Base-by-base conservation (phyloP, 2,888 invertebrate genomes). In the Zelleria hepariella region DNA sequence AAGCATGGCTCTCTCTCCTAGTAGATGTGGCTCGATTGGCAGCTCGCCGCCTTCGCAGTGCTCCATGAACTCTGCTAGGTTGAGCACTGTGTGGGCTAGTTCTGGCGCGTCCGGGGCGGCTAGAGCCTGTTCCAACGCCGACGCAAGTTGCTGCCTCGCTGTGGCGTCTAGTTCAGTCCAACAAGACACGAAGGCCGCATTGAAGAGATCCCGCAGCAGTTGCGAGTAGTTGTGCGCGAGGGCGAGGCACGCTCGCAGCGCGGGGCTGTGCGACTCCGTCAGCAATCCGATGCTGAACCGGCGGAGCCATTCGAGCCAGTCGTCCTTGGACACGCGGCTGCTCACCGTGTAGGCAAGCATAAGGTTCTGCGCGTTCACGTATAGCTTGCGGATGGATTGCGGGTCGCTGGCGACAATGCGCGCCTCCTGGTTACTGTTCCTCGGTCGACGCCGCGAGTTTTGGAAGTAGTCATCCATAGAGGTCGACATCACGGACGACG, bases 21-120 rank as follows among this genome's bases (percentile, higher is more conserved):
- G 85, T 57, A 98, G 83, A 61, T 95, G 94, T 0, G 95, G 93
- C 62, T 97, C 94, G 62, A 99, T 91, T 0, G 98, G 98, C 63
- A 99, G 83, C 0, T 98, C 95, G 24, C 98, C 98, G 73, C 96
- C 95, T 73, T 99, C 99, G 72, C 98, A 99, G 75, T 99, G 99
- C 72, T 99, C 99, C 98, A 99, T 98, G 73, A 99, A 99, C 80
- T 99, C 99, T 0, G 98, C 98, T 63, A 99, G 88, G 86, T 99
- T 99, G 15, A 99, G 90, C 62, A 99, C 95, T 0, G 98, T 97
- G 73, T 98, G 98, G 0, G 98, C 98, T 53, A 98, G 94, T 78
- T 99, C 98, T 0, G 98, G 97, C 59, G 98, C 93, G 74, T 98
- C 98, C 4, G 97, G 96, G 0, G 98, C 96, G 61, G 94, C 93